These are phyloP conservation scores for Prorops nasuta DNA, from an alignment of 1,140 invertebrate genomes.

Conservation along the genomic window DNA sequence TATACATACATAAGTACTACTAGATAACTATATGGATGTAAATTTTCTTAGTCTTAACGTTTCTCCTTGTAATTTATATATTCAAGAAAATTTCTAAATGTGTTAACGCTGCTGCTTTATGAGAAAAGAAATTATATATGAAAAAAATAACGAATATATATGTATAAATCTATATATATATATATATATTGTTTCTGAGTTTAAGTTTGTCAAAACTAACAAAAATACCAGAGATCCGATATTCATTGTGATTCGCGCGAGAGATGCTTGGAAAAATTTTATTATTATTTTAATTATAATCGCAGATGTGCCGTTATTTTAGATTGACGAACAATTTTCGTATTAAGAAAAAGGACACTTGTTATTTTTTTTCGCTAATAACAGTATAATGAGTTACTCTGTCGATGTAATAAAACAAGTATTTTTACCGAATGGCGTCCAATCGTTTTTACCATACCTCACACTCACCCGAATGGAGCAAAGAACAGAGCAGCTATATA, in stretches of 20 bases:
- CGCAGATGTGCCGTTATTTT: too few relatives aligned
- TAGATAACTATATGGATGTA: neutral
- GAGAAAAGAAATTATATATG: slow-evolving; percentile 28
- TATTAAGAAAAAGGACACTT: slow-evolving; percentile 15
- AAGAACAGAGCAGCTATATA: too few relatives aligned
- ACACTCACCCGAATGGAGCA: too few relatives aligned
- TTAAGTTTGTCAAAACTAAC: slow-evolving; percentile 36
- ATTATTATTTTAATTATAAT: too few relatives aligned
- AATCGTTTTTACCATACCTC: too few relatives aligned
- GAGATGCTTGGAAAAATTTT: too few relatives aligned
- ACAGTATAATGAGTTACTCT: slow-evolving; percentile 34
- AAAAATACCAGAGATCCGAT: slow-evolving; percentile 35
- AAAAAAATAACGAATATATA: slow-evolving; percentile 24
- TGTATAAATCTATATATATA: slow-evolving; percentile 24
- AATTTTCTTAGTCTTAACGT: slow-evolving; percentile 34
- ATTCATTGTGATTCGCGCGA: slow-evolving; percentile 45
- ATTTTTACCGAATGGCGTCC: slow-evolving; percentile 38
- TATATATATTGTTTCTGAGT: slow-evolving; percentile 43
- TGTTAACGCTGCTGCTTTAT: slow-evolving; percentile 46
- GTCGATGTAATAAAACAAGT: slow-evolving; percentile 40
- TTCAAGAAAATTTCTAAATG: slow-evolving; percentile 44
- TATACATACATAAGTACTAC: neutral
- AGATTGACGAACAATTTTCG: neutral
- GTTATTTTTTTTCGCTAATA: slow-evolving; percentile 39
- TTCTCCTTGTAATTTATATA: slow-evolving; percentile 41